Conservation (phyloP, 2,797 vertebrate species). For the Acanthurus leucopareius region DNA sequence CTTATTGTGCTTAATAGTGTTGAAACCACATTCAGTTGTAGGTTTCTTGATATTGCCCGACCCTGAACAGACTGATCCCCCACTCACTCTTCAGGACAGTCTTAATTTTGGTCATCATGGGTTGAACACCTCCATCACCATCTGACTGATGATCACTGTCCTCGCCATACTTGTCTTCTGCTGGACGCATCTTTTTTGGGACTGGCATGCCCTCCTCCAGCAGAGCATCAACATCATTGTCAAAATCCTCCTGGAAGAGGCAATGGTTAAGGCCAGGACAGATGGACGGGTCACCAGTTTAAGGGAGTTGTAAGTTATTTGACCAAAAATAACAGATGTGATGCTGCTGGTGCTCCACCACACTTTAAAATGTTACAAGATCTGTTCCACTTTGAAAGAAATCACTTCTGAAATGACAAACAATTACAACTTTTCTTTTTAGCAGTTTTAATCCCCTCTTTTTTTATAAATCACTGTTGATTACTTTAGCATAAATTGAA, state of each 20-base stretch:
- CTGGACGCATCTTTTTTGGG: conserved; percentile 94
- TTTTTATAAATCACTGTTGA: neutral
- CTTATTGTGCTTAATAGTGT: neutral
- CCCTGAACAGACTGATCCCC: conserved; percentile 2
- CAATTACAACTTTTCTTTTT: no score
- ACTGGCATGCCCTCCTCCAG: conserved; percentile 97
- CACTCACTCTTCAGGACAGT: conserved; percentile 99
- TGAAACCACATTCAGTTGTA: neutral
- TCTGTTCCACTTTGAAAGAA: neutral
- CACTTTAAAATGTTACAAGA: neutral
- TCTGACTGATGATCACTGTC: conserved; percentile 97
- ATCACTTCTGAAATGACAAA: no score
- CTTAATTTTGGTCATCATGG: conserved; percentile 99
- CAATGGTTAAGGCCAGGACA: conserved; percentile 65
- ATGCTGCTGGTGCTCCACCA: neutral
- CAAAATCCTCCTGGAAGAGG: conserved; percentile 96
- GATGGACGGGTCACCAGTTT: conserved; percentile 31
- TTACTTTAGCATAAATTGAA: conserved; percentile 1
- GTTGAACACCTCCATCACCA: conserved; percentile 95
- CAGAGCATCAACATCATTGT: conserved; percentile 98
- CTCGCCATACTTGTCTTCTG: conserved; percentile 90
- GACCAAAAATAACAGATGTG: neutral
- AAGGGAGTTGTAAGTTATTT: conserved; percentile 5
- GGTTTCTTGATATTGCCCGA: neutral
- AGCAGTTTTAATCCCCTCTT: neutral